Conservation (phyloP, 2,888 invertebrate genomes). For the Caenorhabditis sp. region DNA sequence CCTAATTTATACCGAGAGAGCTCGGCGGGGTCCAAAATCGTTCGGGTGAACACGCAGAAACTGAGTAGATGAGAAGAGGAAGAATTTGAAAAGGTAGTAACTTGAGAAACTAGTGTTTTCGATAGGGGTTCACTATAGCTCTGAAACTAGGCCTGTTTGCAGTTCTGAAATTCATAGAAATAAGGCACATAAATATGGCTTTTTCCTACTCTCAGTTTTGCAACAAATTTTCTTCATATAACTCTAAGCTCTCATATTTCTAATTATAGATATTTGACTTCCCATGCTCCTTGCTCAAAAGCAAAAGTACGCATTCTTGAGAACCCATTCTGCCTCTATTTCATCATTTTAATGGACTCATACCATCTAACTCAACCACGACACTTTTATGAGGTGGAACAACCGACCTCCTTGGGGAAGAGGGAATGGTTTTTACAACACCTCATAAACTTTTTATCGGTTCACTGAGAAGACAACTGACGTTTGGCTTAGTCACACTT, state of each 20-base stretch:
- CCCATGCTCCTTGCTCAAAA: too few relatives aligned
- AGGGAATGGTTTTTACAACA: constrained; percentile 22
- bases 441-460: constrained; percentile 40
- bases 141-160: too few relatives aligned
- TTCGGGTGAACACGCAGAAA: neutral
- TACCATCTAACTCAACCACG: neutral
- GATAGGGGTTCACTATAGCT: too few relatives aligned
- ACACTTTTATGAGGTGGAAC: constrained; percentile 37
- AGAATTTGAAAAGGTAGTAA: too few relatives aligned
- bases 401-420: neutral
- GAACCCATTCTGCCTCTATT: neutral
- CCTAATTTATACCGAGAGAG: constrained; percentile 8
- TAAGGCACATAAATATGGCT: too few relatives aligned
- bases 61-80: neutral
- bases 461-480: constrained; percentile 16
- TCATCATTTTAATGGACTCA: constrained; percentile 10
- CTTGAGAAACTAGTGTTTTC: too few relatives aligned
- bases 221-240: too few relatives aligned
- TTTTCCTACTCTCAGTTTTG: too few relatives aligned
- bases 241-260: too few relatives aligned
- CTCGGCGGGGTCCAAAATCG: neutral
- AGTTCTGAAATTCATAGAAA: too few relatives aligned
- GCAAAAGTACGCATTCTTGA: neutral
- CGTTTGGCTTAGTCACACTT: neutral
- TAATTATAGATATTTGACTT: too few relatives aligned